Conservation (phyloP, 1,140 invertebrate species). For the Kradibia gibbosae region DNA sequence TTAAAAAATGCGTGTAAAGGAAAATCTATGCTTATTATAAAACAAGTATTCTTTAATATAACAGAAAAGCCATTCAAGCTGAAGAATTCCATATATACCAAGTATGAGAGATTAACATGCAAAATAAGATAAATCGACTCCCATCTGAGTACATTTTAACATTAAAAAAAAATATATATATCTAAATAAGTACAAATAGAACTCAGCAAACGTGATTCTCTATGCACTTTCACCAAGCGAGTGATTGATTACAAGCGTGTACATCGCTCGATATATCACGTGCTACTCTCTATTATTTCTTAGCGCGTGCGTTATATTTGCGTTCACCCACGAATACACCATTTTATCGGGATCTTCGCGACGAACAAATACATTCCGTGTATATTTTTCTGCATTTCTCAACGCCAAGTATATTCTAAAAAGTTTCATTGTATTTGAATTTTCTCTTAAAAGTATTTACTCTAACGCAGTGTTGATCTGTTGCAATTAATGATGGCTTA, state of each 20-base stretch:
- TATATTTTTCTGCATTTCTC: not conserved
- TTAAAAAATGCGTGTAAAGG: too few relatives aligned
- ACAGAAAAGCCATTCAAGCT: not conserved
- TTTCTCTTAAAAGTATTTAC: not conserved
- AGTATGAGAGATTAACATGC: not conserved
- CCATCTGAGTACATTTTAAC: not conserved
- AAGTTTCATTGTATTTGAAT: not conserved
- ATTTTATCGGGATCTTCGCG: conserved; percentile 4
- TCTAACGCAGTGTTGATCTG: not conserved
- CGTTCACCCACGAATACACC: not conserved
- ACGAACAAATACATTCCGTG: not conserved
- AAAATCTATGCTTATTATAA: too few relatives aligned
- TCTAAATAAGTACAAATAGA: not conserved
- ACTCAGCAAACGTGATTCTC: conserved; percentile 5
- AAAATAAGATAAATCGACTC: conserved; percentile 10
- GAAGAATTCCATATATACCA: not conserved
- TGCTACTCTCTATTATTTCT: conserved; percentile 27
- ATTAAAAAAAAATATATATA: not conserved
- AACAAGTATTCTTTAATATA: too few relatives aligned
- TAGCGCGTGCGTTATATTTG: conserved; percentile 1
- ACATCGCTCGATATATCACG: conserved; percentile 23
- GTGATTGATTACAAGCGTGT: conserved; percentile 9
- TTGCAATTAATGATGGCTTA: not conserved
- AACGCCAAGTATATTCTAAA: not conserved
- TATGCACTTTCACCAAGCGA: conserved; percentile 32